Evolutionary conservation across 2,797 vertebrate species (phyloP), one percentile per base, ranked within the genome.

Genomic region (Clamator glandarius): DNA sequence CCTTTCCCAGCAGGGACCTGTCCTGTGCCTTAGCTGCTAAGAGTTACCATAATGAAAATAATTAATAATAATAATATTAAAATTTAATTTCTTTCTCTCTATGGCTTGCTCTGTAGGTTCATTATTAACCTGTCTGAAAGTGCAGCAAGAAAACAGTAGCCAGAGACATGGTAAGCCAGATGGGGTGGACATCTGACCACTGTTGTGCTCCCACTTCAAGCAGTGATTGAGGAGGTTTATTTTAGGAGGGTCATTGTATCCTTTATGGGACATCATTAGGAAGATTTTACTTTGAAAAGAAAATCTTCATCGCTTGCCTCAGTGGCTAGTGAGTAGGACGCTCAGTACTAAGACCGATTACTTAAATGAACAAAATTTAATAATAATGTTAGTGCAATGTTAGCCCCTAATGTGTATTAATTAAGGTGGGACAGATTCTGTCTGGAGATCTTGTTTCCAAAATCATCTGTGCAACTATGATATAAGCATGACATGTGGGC

Each of bases 21-120:
- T 52, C 86, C 55, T 70, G 24, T 52, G 33, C 41, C 63, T 61
- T 48, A 20, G 61, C 6, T 79, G 14, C 57, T 69, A 76, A 70
- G 52, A 82, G 63, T 39, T 48, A 88, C 39, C 29, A 52, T 28
- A 87, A 92, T 87, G 35, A 96, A 93, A 84, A 84, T 84, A 89
- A 95, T 86, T 90, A 90, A 93, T 89, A 84, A 79, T 64, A 51
- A 63, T 67, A 52, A 52, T 54, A 52, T 28, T 52, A 76, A 82
- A 89, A 80, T 33, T 16, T 11, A 1, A 16, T 48, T 75, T 80
- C 31, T 94, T 68, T 64, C 46, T 64, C 74, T 61, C 52, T 52
- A 23, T 73, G 54, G 4, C 62, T 95, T 86, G 16, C 26, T 91
- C 77, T 64, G 29, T 62, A 63, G 25, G 16, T 74, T 88, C 2